Conservation (phyloP, 2,888 invertebrate species). For the Siphonodentalium dalli region DNA sequence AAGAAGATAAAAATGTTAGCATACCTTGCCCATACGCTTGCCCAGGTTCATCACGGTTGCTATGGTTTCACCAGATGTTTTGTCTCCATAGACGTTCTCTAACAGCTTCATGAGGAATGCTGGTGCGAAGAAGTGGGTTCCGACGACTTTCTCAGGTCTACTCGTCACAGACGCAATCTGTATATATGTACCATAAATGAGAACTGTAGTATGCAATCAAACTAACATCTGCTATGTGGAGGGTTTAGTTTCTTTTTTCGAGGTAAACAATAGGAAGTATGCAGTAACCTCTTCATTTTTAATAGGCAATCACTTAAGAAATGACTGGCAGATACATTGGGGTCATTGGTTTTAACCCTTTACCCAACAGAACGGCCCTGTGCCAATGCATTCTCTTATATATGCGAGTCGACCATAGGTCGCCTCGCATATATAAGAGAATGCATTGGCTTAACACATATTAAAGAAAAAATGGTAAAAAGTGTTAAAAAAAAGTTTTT, state of each 20-base stretch:
- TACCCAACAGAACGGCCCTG: too few relatives aligned
- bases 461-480: too few relatives aligned
- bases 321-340: too few relatives aligned
- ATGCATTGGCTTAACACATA: too few relatives aligned
- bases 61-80: conserved; percentile 60
- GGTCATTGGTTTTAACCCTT: too few relatives aligned
- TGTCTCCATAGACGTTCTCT: conserved; percentile 60
- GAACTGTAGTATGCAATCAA: background rate
- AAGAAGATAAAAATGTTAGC: background rate
- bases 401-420: too few relatives aligned
- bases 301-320: background rate
- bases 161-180: conserved; percentile 60
- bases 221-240: background rate
- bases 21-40: conserved; percentile 60
- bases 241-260: background rate
- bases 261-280: background rate
- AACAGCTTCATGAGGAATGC: conserved; percentile 61
- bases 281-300: background rate
- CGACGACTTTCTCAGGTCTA: conserved; percentile 58
- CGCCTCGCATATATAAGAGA: too few relatives aligned
- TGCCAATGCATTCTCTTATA: too few relatives aligned
- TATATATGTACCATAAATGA: conserved; percentile 1
- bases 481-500: too few relatives aligned
- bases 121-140: conserved; percentile 66
- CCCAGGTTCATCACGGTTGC: conserved; percentile 64